Evolutionary conservation across 2,113 vertebrate genomes (phyloP).

Genomic region (Probosciger aterrimus): DNA sequence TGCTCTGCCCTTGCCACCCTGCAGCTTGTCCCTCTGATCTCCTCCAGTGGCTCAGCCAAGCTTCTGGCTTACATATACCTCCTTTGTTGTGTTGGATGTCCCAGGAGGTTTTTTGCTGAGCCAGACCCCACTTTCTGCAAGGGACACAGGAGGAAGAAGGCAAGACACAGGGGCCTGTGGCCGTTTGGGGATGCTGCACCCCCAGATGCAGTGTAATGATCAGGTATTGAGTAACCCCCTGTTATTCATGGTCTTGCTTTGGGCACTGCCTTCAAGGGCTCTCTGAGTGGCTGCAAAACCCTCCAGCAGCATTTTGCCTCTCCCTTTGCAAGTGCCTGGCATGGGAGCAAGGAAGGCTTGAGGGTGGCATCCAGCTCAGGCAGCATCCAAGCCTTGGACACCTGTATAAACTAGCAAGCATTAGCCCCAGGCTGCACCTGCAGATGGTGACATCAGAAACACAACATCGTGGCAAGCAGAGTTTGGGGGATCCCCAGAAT

Average conservation of each 20-base stretch:
- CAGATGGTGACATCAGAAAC: not conserved
- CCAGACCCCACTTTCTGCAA: not conserved
- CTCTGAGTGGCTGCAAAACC: not conserved
- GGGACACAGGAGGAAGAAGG: not conserved
- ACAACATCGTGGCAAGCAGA: not conserved
- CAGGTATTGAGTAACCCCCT: accelerated
- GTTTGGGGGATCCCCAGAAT: not conserved
- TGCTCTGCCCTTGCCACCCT: accelerated
- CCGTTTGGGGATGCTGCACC: not conserved
- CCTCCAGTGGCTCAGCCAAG: not conserved
- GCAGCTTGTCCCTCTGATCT: not conserved
- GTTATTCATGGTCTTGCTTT: not conserved
- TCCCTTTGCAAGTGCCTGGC: accelerated
- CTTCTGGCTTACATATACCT: not conserved
- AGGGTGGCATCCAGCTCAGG: not conserved
- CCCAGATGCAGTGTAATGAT: accelerated
- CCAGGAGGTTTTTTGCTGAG: not conserved
- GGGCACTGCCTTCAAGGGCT: not conserved
- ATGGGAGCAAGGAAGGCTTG: not conserved
- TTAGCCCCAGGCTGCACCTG: not conserved
- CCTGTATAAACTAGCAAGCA: too few species aligned
- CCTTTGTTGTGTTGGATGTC: not conserved
- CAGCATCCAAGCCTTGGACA: not conserved
- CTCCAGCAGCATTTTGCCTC: not conserved
- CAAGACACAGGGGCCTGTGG: not conserved